Evolutionary conservation across 2,797 vertebrate species (phyloP).

Genomic region (Astyanax mexicanus): DNA sequence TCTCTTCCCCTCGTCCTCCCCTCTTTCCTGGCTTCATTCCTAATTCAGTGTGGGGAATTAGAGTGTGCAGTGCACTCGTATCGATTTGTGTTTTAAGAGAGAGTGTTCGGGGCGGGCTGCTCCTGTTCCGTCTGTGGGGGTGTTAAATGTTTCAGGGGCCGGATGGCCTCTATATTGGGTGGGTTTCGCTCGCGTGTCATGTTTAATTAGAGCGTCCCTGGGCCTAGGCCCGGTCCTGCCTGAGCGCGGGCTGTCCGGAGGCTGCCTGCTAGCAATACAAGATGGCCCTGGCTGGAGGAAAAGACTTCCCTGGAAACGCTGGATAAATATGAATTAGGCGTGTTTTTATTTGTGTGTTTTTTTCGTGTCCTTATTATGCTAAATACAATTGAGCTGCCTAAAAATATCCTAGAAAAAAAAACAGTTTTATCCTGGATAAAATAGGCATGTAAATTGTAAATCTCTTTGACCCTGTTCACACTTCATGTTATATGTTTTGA

Average conservation of each 20-base stretch:
- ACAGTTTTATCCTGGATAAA: too few species aligned
- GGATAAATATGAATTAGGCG: not conserved
- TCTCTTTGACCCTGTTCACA: too few species aligned
- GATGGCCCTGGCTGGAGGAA: not conserved
- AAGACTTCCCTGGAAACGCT: not conserved
- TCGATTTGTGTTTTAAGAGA: constrained; percentile 47
- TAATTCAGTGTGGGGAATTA: constrained; percentile 31
- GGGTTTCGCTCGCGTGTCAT: constrained; percentile 40
- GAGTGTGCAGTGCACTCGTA: constrained; percentile 26
- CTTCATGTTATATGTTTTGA: too few species aligned
- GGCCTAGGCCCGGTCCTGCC: not conserved
- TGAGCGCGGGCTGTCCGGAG: not conserved
- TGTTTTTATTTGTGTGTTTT: too few species aligned
- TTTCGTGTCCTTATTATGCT: too few species aligned
- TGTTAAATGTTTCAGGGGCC: constrained; percentile 49
- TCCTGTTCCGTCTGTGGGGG: constrained; percentile 18
- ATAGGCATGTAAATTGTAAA: too few species aligned
- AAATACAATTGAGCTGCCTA: too few species aligned
- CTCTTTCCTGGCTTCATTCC: constrained; percentile 21
- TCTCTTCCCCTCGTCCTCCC: not conserved
- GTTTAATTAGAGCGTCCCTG: constrained; percentile 38
- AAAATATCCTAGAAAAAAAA: too few species aligned
- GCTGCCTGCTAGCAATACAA: not conserved
- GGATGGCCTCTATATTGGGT: constrained; percentile 35
- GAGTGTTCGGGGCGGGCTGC: not conserved